phyloP scores from a whole-genome alignment of 2,113 vertebrate species.

The Copsychus sechellarum region DNA sequence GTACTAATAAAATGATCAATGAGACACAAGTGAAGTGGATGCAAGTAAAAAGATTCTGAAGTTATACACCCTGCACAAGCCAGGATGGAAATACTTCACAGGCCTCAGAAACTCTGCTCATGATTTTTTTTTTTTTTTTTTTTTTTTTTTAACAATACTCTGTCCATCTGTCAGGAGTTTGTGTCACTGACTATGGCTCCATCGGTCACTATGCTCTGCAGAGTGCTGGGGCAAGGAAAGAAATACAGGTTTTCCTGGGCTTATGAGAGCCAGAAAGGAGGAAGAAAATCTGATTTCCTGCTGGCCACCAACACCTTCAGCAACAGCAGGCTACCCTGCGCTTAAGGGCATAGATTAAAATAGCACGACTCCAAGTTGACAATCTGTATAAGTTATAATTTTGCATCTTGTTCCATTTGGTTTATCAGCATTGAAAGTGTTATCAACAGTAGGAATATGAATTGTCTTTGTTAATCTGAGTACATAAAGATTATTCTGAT shows the following conservation, averaged over 20 bases:
- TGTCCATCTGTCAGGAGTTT: neutral
- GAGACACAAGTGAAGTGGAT: neutral
- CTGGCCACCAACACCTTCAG: neutral
- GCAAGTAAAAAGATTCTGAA: neutral
- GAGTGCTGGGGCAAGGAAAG: neutral
- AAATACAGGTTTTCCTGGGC: neutral
- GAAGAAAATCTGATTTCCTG: neutral
- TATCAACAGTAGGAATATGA: neutral
- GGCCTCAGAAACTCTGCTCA: neutral
- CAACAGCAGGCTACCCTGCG: neutral
- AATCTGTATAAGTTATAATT: neutral
- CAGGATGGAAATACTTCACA: neutral
- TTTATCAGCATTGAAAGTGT: neutral
- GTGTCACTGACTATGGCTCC: neutral
- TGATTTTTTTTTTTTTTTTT: neutral
- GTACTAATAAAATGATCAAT: neutral
- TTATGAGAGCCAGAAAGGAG: neutral
- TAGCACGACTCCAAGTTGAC: neutral
- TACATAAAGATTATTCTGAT: neutral
- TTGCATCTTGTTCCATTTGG: neutral
- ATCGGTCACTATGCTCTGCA: rapidly evolving
- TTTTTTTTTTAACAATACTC: neutral
- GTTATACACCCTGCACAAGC: neutral
- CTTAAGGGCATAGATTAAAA: neutral
- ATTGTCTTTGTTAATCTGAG: neutral